Evolutionary conservation across 2,797 vertebrate genomes (phyloP), one percentile per base, ranked within the genome.

Genomic region (Luscinia megarhynchos): DNA sequence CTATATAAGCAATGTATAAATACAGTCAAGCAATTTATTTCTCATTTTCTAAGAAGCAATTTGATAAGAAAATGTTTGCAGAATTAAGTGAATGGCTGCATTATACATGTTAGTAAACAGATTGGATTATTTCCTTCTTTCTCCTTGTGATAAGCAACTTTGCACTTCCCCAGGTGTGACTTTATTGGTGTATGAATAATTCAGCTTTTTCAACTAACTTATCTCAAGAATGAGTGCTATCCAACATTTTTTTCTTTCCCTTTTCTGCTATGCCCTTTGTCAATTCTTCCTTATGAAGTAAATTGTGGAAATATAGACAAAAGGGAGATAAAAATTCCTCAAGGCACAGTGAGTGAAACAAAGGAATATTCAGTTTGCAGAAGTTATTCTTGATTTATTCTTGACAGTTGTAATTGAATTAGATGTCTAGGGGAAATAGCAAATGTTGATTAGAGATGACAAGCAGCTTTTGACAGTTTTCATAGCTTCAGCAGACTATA

Each of bases 171-270:
- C 50, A 89, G 63, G 80, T 95, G 74, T 69, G 92, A 95, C 34
- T 94, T 89, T 76, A 90, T 94, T 84, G 76, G 36, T 45, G 30
- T 73, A 94, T 93, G 84, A 96, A 95, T 96, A 96, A 96, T 97
- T 94, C 94, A 97, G 40, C n/a, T 76, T 93, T 92, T 86, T 89
- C 69, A 87, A 89, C 82, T 72, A 84, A 81, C 58, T 82, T 87
- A 87, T 86, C 91, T 92, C 66, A 66, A 77, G 46, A 66, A 82
- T 18, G 41, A 93, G 34, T 29, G 23, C 21, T 89, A 72, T 41
- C 51, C 62, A 83, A 59, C 41, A 48, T 41, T 64, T 87, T 87
- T 91, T 85, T 48, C 24, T 81, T 93, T 81, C 46, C 43, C 38
- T 89, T 85, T 96, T 46, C 62, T 91, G 15, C 22, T 69, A 51